Evolutionary conservation across 2,797 vertebrate species (phyloP), one percentile per base, ranked within the genome.

Genomic region (Diglossa cyanea): DNA sequence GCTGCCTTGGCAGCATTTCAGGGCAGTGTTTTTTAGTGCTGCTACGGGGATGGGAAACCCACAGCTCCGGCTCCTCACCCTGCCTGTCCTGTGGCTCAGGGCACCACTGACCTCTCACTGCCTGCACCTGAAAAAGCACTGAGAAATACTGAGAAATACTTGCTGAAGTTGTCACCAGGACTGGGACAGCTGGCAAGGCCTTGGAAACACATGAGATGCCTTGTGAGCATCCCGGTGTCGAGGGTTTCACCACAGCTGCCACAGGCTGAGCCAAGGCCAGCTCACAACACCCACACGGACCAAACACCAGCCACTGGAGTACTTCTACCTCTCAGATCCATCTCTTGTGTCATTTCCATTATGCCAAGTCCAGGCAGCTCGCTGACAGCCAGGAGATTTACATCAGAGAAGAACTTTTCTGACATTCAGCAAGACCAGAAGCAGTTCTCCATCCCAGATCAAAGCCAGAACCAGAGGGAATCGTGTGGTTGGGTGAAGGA

Each of bases 171-270:
- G 50, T 20, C 58, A 47, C 33, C 44, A 14, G 13, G 51, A 31
- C 58, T 35, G 28, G 50, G 24, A 45, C 20, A 58, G 33, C 16
- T 28, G 24, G 61, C n/a, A 65, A 74, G 47, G 53, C 47, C 16
- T 2, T 21, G 45, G 39, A 62, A 65, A 62, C 1, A 25, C 60
- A 12, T 1, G 9, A 75, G 53, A 45, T 1, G 5, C 71, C 54
- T 21, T 0, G 10, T 9, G 55, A 70, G 11, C 16, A 6, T 7
- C 54, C 5, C 2, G 3, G 4, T 0, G 0, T 23, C 0, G 0
- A 58, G 31, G 30, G 21, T 15, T 79, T n/a, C n/a, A 72, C 39
- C 0, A 0, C 35, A 44, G 74, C 50, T 80, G 61, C 48, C 44
- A 53, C 13, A 20, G 77, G 71, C 78, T 61, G 68, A 71, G 73